A percentile compares a stretch with the other conserved stretches of the same genome.
Conservation (phyloP, 2,797 vertebrate genomes). For the Parotocinclus haroldoi region DNA sequence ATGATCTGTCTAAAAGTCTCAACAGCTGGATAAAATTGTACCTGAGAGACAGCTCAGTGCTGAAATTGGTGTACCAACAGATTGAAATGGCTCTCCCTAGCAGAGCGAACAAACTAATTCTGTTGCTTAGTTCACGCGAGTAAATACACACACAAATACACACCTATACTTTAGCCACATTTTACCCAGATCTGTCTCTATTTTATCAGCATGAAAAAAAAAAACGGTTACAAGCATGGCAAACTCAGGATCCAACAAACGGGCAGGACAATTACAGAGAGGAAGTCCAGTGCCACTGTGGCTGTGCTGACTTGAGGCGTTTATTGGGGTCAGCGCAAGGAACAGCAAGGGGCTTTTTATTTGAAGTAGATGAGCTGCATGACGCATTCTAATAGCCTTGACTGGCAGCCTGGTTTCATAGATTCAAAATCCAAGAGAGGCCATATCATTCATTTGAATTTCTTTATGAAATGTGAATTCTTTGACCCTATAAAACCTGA, state of each 20-base stretch:
- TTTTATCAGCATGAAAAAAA: slow-evolving; percentile 42
- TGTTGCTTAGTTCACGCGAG: slow-evolving; percentile 14
- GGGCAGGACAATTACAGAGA: slow-evolving; percentile 27
- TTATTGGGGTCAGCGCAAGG: slow-evolving; percentile 33
- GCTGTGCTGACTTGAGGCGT: slow-evolving; percentile 11
- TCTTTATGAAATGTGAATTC: too few species aligned
- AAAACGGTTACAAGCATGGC: slow-evolving; percentile 42
- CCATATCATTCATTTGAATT: too few species aligned
- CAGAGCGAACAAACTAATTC: slow-evolving; percentile 18
- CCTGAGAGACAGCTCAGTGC: slow-evolving; percentile 23
- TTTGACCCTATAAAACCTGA: too few species aligned
- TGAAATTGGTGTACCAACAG: slow-evolving; percentile 24
- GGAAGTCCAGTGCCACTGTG: slow-evolving; percentile 11
- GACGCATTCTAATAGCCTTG: slow-evolving; percentile 34
- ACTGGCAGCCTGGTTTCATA: slow-evolving; percentile 12
- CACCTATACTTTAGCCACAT: slow-evolving; percentile 8
- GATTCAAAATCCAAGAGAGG: not conserved
- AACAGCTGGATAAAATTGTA: slow-evolving; percentile 21
- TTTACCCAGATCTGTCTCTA: slow-evolving; percentile 24
- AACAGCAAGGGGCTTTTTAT: slow-evolving; percentile 17
- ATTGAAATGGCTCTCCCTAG: slow-evolving; percentile 9
- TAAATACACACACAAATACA: not conserved
- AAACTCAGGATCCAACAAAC: slow-evolving; percentile 24
- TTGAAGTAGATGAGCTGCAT: slow-evolving; percentile 34
- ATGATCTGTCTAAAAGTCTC: slow-evolving; percentile 18